Evolutionary conservation across 2,113 vertebrate species (phyloP).

Genomic region (Ariopsis seemanni): DNA sequence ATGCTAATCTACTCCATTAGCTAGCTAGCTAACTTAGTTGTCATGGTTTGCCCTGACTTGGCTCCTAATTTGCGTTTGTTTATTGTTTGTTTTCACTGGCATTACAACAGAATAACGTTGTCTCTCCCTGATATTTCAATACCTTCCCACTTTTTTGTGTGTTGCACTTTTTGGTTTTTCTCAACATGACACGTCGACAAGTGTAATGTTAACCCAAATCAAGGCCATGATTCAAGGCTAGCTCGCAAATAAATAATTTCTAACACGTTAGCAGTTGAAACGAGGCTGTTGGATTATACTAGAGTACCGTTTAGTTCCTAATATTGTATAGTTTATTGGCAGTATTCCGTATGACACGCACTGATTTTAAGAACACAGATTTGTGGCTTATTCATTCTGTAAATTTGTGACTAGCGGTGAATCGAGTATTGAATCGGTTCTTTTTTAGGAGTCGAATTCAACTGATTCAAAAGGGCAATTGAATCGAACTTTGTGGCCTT

Average conservation of each 20-base stretch:
- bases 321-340: background rate
- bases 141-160: background rate
- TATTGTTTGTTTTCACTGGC: too few relatives aligned
- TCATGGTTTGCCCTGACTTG: background rate
- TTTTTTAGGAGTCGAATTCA: background rate
- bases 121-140: background rate
- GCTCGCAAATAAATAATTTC: background rate
- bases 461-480: background rate
- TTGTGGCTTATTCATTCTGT: background rate
- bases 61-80: background rate
- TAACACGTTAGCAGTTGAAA: background rate
- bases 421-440: background rate
- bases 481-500: background rate
- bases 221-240: background rate
- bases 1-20: background rate
- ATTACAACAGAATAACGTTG: background rate
- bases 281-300: background rate
- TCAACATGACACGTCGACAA: conserved; percentile 16
- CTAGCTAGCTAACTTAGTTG: background rate
- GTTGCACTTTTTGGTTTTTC: background rate
- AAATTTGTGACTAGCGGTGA: background rate
- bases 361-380: background rate
- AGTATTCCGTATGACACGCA: background rate
- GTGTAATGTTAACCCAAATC: background rate
- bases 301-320: background rate